Evolutionary conservation across 2,888 invertebrate species (phyloP).

Genomic region (Empis stercorea): DNA sequence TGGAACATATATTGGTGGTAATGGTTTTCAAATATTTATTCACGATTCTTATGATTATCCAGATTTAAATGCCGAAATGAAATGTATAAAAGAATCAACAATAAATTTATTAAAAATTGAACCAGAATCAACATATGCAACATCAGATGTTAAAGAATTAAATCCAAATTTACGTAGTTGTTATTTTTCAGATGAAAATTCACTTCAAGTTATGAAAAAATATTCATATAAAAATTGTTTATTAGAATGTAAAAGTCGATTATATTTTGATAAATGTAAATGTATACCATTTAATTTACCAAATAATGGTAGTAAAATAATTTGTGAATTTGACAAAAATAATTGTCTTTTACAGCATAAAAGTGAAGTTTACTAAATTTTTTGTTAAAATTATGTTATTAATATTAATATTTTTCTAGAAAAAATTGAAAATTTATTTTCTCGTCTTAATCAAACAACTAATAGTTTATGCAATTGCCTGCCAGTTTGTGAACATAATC

Average conservation of each 20-base stretch:
- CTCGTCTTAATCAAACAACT: background rate
- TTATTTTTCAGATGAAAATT: conserved; percentile 43
- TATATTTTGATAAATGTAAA: conserved; percentile 39
- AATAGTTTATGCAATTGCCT: conserved; percentile 39
- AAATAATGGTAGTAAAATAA: conserved; percentile 26
- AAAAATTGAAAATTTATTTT: too few relatives aligned
- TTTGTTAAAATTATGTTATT: too few relatives aligned
- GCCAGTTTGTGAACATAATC: conserved; percentile 49
- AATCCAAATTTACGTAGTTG: conserved; percentile 42
- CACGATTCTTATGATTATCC: conserved; percentile 53
- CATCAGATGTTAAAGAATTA: conserved; percentile 40
- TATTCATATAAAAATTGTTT: conserved; percentile 57
- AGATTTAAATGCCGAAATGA: conserved; percentile 46
- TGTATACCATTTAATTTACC: conserved; percentile 49
- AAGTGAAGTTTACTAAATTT: conserved; percentile 16
- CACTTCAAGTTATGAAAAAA: conserved; percentile 27
- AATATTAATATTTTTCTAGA: too few relatives aligned
- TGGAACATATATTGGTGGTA: conserved; percentile 45
- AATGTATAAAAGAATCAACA: conserved; percentile 42
- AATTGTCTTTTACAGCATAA: conserved; percentile 25
- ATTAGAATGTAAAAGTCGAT: conserved; percentile 41
- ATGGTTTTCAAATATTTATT: conserved; percentile 48
- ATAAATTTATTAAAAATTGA: conserved; percentile 49
- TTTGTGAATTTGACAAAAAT: conserved; percentile 23
- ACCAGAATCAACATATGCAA: conserved; percentile 50